These are phyloP conservation scores for Arenaria interpres DNA, from an alignment of 2,113 vertebrate genomes.

Conservation along the genomic window DNA sequence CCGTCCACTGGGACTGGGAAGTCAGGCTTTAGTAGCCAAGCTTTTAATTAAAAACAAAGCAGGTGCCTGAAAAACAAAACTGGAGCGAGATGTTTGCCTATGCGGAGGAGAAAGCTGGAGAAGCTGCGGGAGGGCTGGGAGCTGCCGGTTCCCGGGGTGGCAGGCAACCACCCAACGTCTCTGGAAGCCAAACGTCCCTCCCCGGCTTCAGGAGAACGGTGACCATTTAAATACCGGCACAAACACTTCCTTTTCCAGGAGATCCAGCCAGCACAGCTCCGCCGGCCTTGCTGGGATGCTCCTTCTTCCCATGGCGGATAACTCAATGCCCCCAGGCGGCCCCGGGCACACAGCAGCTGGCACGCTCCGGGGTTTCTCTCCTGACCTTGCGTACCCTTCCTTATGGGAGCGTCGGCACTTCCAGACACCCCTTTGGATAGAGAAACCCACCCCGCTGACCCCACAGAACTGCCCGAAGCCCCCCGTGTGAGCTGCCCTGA, in stretches of 20 bases:
- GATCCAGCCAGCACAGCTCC: neutral
- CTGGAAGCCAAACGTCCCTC: neutral
- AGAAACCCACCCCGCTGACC: neutral
- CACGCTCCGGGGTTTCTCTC: rapidly evolving
- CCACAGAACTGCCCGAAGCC: too few relatives aligned
- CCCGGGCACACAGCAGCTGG: too few relatives aligned
- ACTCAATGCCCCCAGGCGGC: neutral
- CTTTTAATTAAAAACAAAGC: neutral
- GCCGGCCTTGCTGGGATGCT: neutral
- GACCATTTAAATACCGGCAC: neutral
- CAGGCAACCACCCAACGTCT: neutral
- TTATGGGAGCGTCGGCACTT: neutral
- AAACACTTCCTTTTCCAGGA: neutral
- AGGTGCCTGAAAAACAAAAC: neutral
- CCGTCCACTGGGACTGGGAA: neutral
- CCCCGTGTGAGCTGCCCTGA: rapidly evolving
- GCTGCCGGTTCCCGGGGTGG: neutral
- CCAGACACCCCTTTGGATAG: rapidly evolving
- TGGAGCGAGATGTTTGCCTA: neutral
- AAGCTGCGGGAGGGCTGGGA: neutral
- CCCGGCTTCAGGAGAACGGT: too few relatives aligned
- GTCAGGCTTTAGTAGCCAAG: neutral
- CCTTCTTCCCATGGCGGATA: neutral
- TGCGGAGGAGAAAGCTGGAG: neutral
- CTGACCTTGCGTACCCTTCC: neutral